A percentile compares a stretch with the other conserved stretches of the same genome.
Evolutionary conservation across 2,888 invertebrate species (phyloP).

Genomic region (Oscheius sp.): DNA sequence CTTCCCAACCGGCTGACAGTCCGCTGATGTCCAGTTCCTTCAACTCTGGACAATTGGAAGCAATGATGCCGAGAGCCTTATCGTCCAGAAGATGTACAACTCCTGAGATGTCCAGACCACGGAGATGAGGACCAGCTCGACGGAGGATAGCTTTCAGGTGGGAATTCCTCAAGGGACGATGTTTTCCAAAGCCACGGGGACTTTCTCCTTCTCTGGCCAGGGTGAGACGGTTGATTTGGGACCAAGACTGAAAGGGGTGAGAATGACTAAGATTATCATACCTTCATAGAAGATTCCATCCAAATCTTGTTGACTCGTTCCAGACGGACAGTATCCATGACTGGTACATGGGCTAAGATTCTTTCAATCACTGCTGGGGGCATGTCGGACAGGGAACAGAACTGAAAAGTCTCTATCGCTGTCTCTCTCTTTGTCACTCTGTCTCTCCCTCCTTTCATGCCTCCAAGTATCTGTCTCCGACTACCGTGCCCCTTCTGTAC

Average conservation of each 20-base stretch:
- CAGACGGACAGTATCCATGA: slow-evolving; percentile 67
- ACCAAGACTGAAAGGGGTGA: slow-evolving; percentile 60
- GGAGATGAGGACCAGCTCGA: slow-evolving; percentile 54
- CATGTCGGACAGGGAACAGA: slow-evolving; percentile 57
- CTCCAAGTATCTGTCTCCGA: too few species aligned
- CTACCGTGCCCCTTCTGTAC: too few species aligned
- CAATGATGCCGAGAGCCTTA: slow-evolving; percentile 62
- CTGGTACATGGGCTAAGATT: slow-evolving; percentile 63
- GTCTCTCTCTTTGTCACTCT: too few species aligned
- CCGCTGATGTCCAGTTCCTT: slow-evolving; percentile 66
- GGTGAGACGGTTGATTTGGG: slow-evolving; percentile 49
- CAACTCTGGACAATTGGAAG: slow-evolving; percentile 64
- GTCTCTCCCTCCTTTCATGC: too few species aligned
- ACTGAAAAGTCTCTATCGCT: slow-evolving; percentile 21
- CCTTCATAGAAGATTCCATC: slow-evolving; percentile 69
- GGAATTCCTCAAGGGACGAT: slow-evolving; percentile 62
- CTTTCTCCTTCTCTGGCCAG: slow-evolving; percentile 55
- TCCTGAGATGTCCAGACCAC: slow-evolving; percentile 66
- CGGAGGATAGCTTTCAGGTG: slow-evolving; percentile 58
- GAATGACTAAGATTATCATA: slow-evolving; percentile 2
- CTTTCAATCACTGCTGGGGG: slow-evolving; percentile 57
- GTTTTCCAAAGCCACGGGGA: slow-evolving; percentile 52
- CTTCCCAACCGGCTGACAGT: slow-evolving; percentile 59
- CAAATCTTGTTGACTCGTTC: slow-evolving; percentile 71
- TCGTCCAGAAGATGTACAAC: slow-evolving; percentile 67